Base-by-base conservation (phyloP, 2,797 vertebrate genomes). In the Lithobates pipiens region DNA sequence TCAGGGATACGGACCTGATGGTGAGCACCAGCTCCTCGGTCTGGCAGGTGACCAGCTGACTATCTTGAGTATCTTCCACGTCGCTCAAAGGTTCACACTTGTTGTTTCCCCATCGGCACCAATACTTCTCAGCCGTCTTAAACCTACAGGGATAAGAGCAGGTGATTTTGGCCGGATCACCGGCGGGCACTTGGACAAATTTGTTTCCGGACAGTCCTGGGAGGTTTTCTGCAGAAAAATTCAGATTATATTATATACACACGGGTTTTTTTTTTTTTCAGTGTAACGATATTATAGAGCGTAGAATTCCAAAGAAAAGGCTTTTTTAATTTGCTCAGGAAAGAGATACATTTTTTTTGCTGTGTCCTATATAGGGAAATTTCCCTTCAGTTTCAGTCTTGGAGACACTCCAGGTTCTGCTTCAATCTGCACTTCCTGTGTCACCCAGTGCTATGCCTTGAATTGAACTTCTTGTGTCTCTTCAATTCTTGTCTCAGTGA, bases 71-170 rank as follows among this genome's bases (percentile, higher is more conserved):
- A 16, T 84, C 82, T 0, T 87, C 82, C 0, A 50, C 21, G 3
- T 34, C 84, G 0, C 86, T 76, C 68, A 93, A 1, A 3, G 1
- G 0, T 1, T 0, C 2, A 74, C 93, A 95, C 54, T 77, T 23
- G 0, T 0, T 5, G 7, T 18, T 3, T 65, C 0, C 89, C 94
- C 94, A 95, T 74, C 68, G 91, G 90, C 95, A 95, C 95, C 95
- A 95, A 54, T 91, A 95, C 83, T 95, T 95, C 70, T 94, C 42
- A 0, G 88, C 86, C 23, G 90, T 86, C 76, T 83, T 88, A 76
- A 87, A 94, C 50, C 88, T 88, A 89, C 95, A 95, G 0, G 93
- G 65, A 0, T 91, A 94, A 1, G 85, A 87, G 85, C 95, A 95
- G 29, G 32, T 5, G 0, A 95, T 5, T 0, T 82, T 70, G 1